Percentiles rank a stretch among this genome's conserved stretches.
These are phyloP conservation scores for Heteromormyrus szaboi DNA, from an alignment of 2,797 vertebrate species.

Conservation along the genomic window DNA sequence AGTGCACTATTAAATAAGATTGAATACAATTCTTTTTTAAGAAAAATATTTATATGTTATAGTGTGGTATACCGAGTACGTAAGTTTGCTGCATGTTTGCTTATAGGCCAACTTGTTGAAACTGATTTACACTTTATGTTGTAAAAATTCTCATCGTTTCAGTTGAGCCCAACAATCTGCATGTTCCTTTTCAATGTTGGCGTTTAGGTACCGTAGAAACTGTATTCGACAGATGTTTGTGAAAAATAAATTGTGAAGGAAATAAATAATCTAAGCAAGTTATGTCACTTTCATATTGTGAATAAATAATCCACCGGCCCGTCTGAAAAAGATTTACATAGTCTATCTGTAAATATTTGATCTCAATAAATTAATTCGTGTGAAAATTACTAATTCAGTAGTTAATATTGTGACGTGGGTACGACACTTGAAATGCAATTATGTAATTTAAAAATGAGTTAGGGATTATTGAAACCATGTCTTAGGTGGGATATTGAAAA, in stretches of 20 bases:
- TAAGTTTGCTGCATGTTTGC: conserved; percentile 64
- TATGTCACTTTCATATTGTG: conserved; percentile 26
- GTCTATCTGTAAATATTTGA: conserved; percentile 59
- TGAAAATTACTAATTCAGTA: conserved; percentile 38
- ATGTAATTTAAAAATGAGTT: not conserved
- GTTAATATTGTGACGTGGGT: not conserved
- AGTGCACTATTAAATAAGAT: conserved; percentile 66
- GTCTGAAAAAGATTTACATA: not conserved
- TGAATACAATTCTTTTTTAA: conserved; percentile 65
- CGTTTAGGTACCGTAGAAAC: conserved; percentile 50
- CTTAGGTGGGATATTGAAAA: not conserved
- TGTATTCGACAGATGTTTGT: conserved; percentile 54
- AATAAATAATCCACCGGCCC: not conserved
- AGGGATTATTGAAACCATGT: not conserved
- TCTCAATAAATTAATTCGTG: conserved; percentile 67
- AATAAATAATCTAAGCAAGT: conserved; percentile 59
- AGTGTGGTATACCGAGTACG: conserved; percentile 43
- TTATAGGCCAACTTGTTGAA: conserved; percentile 34
- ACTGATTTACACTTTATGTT: conserved; percentile 39
- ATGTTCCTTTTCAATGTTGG: conserved; percentile 55
- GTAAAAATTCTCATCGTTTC: conserved; percentile 49
- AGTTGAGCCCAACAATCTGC: conserved; percentile 55
- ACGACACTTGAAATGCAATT: not conserved
- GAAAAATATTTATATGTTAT: conserved; percentile 72
- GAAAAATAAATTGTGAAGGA: conserved; percentile 51